Base-by-base conservation (phyloP, 2,888 invertebrate species). In the Aricia artaxerxes region DNA sequence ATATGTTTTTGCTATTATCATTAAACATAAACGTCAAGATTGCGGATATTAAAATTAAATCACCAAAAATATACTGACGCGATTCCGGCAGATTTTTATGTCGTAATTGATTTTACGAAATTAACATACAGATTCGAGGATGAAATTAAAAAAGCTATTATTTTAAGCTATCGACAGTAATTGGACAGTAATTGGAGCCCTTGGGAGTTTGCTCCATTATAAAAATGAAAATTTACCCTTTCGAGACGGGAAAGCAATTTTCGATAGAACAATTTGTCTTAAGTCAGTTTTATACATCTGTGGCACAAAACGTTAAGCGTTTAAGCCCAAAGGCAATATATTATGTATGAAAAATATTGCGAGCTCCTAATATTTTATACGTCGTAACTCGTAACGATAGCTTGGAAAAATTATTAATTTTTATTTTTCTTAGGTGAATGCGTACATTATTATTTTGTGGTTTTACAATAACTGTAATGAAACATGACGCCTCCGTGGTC, bases 251-350 rank as follows among this genome's bases (percentile, higher is more conserved):
- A 91, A 93, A 92, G 93, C 92, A 92, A 94, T 94, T 93, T 93
- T 93, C 93, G 92, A 92, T 93, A 92, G 92, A 93, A 93, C 93
- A 94, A 92, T 94, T 94, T 93, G 92, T 93, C 92, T 88, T 85
- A 85, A 84, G 87, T 88, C 88, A 90, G 90, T 93, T 93, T 86
- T 87, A 88, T 90, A 88, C 93, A 93, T 92, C 93, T 93, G 94
- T 87, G 92, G 78, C 83, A 80, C 75, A 73, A 24, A 75, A 49
- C 75, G 44, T 40, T 73, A 53, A 53, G 53, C 75, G 44, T 40
- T 73, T 73, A n/a, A 44, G n/a, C 73, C 44, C 73, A 73, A 49
- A 44, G 73, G 73, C 44, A 73, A 73, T 44, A 73, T 73, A 73
- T 73, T 73, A 73, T 73, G 73, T 73, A 73, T 73, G 40, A 73